Evolutionary conservation across 2,888 invertebrate species (phyloP).

Genomic region (Carcina quercana): DNA sequence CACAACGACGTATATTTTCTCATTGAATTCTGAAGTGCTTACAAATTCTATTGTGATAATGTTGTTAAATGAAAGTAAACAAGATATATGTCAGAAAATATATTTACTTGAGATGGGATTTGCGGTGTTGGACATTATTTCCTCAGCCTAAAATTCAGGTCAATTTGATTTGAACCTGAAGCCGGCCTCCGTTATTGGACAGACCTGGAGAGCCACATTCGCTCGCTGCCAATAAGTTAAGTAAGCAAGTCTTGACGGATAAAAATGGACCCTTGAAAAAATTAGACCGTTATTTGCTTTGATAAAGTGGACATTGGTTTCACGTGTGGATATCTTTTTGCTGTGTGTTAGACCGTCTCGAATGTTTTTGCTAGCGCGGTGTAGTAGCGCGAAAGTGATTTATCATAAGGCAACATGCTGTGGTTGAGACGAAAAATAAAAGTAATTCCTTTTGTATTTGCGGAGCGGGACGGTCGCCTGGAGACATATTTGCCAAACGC

Average conservation of each 20-base stretch:
- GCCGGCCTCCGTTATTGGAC: no score
- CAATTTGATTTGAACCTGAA: no score
- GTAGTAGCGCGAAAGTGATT: conserved; percentile 58
- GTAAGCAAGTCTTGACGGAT: conserved; percentile 8
- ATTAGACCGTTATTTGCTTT: conserved; percentile 29
- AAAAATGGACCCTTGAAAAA: conserved; percentile 11
- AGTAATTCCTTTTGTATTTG: conserved; percentile 66
- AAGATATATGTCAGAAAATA: no score
- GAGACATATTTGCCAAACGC: conserved; percentile 61
- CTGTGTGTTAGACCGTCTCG: conserved; percentile 37
- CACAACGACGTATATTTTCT: no score
- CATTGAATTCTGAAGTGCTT: no score
- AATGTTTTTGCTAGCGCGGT: conserved; percentile 51
- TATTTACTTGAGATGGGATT: no score
- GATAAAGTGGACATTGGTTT: conserved; percentile 42
- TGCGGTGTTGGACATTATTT: no score
- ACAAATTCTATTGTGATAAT: no score
- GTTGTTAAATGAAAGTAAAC: no score
- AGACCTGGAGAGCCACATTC: no score
- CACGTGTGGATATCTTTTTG: conserved; percentile 47
- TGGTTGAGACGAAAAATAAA: conserved; percentile 64
- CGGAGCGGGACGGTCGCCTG: conserved; percentile 35
- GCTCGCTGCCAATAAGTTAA: conserved; percentile 14
- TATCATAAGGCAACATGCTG: conserved; percentile 68
- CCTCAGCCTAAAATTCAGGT: no score